Evolutionary conservation across 2,797 vertebrate genomes (phyloP).

Genomic region (Gobio occitaniae): DNA sequence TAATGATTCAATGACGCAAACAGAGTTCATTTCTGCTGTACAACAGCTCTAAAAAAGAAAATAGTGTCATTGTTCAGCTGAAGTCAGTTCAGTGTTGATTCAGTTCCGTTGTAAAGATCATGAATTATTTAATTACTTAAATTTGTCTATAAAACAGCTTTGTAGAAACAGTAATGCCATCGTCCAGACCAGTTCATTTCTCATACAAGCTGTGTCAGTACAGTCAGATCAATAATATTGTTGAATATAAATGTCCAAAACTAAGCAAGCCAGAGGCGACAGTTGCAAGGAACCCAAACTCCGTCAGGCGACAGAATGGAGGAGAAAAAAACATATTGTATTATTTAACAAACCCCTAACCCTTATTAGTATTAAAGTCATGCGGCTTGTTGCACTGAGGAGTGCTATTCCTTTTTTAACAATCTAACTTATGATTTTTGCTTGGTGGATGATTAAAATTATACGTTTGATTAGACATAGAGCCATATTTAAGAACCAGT

Average conservation of each 20-base stretch:
- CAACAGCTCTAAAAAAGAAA: neutral
- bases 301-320: neutral
- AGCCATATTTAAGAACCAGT: neutral
- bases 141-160: neutral
- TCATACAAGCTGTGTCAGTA: neutral
- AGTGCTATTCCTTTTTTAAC: neutral
- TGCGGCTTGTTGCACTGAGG: neutral
- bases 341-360: neutral
- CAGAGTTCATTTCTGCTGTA: neutral
- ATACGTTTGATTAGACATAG: neutral
- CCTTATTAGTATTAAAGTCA: neutral
- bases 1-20: neutral
- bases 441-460: neutral
- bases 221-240: neutral
- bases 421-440: neutral
- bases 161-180: neutral
- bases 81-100: neutral
- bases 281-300: neutral
- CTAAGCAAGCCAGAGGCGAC: neutral
- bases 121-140: neutral
- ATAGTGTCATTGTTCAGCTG: neutral
- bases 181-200: neutral
- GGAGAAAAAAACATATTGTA: fast-evolving
- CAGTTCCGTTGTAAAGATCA: neutral
- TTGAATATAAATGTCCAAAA: neutral